A percentile compares a stretch with the other conserved stretches of the same genome.
Evolutionary conservation across 2,797 vertebrate genomes (phyloP).

Genomic region (Phoeniculus purpureus): DNA sequence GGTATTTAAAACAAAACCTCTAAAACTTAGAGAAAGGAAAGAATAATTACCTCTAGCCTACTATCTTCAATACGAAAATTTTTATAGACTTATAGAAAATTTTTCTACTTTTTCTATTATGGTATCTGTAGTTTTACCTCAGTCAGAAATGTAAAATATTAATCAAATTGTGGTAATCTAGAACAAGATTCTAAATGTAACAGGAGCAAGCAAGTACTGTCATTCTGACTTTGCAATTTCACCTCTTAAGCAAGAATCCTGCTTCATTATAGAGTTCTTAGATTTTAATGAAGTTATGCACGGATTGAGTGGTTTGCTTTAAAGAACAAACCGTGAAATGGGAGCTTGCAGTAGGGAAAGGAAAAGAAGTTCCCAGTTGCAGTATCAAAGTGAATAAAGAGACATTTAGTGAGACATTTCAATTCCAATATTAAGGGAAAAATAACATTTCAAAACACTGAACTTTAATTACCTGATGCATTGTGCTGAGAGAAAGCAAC

Average conservation of each 20-base stretch:
- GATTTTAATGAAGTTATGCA: neutral
- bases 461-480: neutral
- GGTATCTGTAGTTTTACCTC: neutral
- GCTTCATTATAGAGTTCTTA: neutral
- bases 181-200: neutral
- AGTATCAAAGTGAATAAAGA: neutral
- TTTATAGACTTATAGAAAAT: no score
- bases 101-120: neutral
- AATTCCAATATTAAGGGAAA: neutral
- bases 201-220: neutral
- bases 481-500: neutral
- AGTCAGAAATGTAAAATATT: neutral
- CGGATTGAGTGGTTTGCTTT: neutral
- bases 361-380: neutral
- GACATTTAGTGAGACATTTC: neutral
- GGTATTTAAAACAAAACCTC: neutral
- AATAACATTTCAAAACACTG: neutral
- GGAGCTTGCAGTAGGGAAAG: neutral
- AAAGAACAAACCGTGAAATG: neutral
- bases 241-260: neutral
- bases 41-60: conserved; percentile 12
- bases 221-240: neutral
- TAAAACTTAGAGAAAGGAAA: neutral
- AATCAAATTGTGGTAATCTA: neutral
- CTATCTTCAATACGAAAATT: conserved; percentile 33